A percentile compares a stretch with the other conserved stretches of the same genome.
Conservation (phyloP, 2,113 vertebrate species). For the Chionomys nivalis region DNA sequence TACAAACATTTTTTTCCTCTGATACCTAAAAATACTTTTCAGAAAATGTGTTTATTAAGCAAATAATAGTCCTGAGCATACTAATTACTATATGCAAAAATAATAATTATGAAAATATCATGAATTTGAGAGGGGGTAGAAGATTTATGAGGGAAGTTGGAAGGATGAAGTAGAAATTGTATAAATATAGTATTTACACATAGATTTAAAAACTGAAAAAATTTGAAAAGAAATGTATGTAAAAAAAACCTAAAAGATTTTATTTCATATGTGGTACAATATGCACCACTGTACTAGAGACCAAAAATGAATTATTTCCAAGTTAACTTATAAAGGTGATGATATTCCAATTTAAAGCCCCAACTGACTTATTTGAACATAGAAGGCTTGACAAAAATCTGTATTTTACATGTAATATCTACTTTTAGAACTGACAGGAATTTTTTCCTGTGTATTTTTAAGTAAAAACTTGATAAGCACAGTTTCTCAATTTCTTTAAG, state of each 20-base stretch:
- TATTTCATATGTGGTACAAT: background rate
- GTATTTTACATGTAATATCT: background rate
- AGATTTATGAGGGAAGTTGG: background rate
- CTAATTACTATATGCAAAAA: background rate
- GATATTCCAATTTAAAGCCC: background rate
- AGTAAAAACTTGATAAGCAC: background rate
- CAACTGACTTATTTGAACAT: background rate
- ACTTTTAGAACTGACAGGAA: background rate
- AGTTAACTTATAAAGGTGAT: background rate
- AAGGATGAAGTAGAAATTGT: background rate
- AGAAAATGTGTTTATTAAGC: background rate
- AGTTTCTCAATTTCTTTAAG: background rate
- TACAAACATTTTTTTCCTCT: background rate
- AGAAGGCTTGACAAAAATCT: background rate
- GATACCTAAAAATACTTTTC: background rate
- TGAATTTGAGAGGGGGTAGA: background rate
- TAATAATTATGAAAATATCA: background rate
- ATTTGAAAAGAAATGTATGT: background rate
- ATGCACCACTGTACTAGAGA: background rate
- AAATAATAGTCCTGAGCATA: background rate
- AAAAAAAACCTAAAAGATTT: background rate
- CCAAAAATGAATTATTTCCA: background rate
- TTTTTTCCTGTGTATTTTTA: background rate
- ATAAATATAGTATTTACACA: background rate
- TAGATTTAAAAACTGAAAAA: background rate